phyloP scores from a whole-genome alignment of 92 coral and sea anemone genomes.

The Galaxea fascicularis region DNA sequence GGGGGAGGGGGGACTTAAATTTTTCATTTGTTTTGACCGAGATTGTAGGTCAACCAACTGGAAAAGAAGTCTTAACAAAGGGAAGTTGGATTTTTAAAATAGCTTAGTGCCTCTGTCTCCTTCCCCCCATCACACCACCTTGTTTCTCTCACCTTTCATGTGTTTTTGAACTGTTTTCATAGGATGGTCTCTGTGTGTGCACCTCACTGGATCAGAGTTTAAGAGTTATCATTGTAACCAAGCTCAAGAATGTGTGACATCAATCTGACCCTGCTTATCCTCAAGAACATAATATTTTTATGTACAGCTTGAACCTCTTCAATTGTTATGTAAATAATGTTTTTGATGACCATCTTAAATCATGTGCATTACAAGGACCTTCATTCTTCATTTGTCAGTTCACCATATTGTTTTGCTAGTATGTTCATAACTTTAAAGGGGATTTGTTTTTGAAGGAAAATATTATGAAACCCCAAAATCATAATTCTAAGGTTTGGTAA shows the following conservation, averaged over 20 bases:
- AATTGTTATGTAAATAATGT: slow-evolving; percentile 19
- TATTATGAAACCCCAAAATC: no score
- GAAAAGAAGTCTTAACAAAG: no score
- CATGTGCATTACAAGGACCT: neutral
- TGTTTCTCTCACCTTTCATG: neutral
- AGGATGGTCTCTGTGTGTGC: slow-evolving; percentile 98
- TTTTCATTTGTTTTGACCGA: no score
- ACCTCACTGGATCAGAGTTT: slow-evolving; percentile 98
- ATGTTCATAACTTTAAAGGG: no score
- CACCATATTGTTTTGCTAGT: no score
- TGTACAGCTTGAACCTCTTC: neutral
- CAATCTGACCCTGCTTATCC: neutral
- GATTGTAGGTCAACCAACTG: no score
- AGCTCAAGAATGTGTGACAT: slow-evolving; percentile 72
- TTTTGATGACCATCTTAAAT: neutral
- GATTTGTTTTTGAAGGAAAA: no score
- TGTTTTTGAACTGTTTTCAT: slow-evolving; percentile 20
- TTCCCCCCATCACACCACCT: neutral
- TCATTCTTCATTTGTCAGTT: neutral
- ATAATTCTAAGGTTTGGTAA: no score
- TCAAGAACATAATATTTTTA: neutral
- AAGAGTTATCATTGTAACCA: slow-evolving; percentile 92
- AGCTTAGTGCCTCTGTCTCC: no score
- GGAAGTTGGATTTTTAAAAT: no score
- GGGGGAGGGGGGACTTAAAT: no score